A percentile compares a stretch with the other conserved stretches of the same genome.
Evolutionary conservation across 92 coral and sea anemone species (phyloP).

Genomic region (Paragorgia papillata): DNA sequence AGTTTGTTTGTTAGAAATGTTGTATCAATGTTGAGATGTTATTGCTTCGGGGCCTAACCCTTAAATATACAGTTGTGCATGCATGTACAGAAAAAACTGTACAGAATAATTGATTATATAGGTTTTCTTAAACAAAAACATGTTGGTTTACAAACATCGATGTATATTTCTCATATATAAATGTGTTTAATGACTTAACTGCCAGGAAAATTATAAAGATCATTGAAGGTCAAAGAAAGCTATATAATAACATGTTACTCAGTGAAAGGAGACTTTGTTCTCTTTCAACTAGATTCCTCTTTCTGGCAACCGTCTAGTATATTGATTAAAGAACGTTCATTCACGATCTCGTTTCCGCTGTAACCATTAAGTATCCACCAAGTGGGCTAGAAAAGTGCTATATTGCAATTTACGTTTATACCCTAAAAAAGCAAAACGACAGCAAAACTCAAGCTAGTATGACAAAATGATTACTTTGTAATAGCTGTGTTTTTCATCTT

Average conservation of each 20-base stretch:
- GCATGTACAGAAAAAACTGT: no score
- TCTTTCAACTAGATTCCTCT: constrained; percentile 16
- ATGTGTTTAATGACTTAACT: no score
- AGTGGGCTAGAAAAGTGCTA: neutral
- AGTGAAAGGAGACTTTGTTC: constrained; percentile 10
- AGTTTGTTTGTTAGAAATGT: neutral
- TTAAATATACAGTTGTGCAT: no score
- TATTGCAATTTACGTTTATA: neutral
- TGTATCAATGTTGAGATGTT: neutral
- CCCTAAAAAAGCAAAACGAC: neutral
- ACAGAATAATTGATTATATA: no score
- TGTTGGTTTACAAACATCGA: neutral
- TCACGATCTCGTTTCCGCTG: constrained; percentile 12
- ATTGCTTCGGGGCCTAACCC: no score
- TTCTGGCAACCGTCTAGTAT: constrained; percentile 5
- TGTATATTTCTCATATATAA: neutral
- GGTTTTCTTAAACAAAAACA: neutral
- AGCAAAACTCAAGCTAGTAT: no score
- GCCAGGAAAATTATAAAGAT: no score
- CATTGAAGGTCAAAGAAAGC: constrained; percentile 20
- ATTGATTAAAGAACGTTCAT: constrained; percentile 25
- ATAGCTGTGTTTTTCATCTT: no score
- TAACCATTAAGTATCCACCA: neutral
- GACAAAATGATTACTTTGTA: no score
- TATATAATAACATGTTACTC: constrained; percentile 2